A percentile compares a stretch with the other conserved stretches of the same genome.
Evolutionary conservation across 2,888 invertebrate genomes (phyloP).

Genomic region (Hofmannophila pseudospretella): DNA sequence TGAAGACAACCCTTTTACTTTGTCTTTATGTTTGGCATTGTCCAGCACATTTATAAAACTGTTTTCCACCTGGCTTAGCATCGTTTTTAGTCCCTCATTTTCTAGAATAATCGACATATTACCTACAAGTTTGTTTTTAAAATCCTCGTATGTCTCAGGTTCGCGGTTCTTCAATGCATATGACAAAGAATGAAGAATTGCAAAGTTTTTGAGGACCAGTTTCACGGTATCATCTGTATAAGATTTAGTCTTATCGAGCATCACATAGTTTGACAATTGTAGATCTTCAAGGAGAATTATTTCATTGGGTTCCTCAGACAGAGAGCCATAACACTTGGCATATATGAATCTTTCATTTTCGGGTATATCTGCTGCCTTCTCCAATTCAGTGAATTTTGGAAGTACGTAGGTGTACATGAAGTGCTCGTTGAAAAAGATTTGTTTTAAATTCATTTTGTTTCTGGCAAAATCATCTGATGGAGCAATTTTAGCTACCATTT

Average conservation of each 20-base stretch:
- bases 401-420: constrained; percentile 31
- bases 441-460: constrained; percentile 12
- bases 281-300: constrained; percentile 42
- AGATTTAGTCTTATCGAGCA: constrained; percentile 26
- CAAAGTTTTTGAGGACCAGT: constrained; percentile 29
- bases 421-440: constrained; percentile 31
- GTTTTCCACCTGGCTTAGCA: constrained; percentile 6
- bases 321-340: constrained; percentile 32
- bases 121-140: constrained; percentile 16
- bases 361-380: constrained; percentile 22
- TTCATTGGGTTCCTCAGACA: constrained; percentile 28
- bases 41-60: constrained; percentile 1
- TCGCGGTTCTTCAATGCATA: constrained; percentile 30
- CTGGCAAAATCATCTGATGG: constrained; percentile 19
- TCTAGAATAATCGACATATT: constrained; percentile 7
- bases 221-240: constrained; percentile 18
- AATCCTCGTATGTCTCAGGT: constrained; percentile 18
- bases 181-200: constrained; percentile 30
- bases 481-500: constrained; percentile 33
- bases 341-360: constrained; percentile 25
- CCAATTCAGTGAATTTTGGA: constrained; percentile 28
- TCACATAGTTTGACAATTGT: constrained; percentile 19
- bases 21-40: not conserved
- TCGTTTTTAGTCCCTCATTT: not conserved
- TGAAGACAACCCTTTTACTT: not conserved